Percentiles rank a stretch among this genome's conserved stretches.
Evolutionary conservation across 1,140 invertebrate species (phyloP).

Genomic region (Macrobrachium nipponense): DNA sequence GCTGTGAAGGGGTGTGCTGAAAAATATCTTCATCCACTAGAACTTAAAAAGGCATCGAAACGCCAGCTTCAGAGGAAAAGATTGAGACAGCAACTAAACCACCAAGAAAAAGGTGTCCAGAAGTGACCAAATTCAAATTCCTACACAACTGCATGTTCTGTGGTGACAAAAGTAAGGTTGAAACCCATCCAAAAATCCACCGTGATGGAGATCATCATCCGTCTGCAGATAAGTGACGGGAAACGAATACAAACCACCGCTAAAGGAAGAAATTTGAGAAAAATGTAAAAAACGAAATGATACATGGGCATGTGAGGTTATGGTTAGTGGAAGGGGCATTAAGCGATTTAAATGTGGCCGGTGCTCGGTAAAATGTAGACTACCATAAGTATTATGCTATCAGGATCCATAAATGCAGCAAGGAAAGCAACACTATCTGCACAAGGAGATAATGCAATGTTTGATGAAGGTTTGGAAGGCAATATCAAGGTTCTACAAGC

Average conservation of each 20-base stretch:
- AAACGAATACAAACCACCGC: constrained; percentile 11
- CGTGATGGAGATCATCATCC: constrained; percentile 22
- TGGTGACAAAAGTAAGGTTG: constrained; percentile 20
- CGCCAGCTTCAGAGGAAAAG: constrained; percentile 24
- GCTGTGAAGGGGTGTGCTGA: constrained; percentile 13
- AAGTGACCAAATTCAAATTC: neutral
- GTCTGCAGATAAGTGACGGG: constrained; percentile 30
- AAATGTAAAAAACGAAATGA: constrained; percentile 40
- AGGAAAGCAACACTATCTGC: constrained; percentile 31
- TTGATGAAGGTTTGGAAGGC: too few relatives aligned
- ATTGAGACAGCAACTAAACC: neutral
- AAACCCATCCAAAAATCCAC: constrained; percentile 22
- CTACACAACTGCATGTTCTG: too few relatives aligned
- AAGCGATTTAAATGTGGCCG: constrained; percentile 34
- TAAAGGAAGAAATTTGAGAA: constrained; percentile 19
- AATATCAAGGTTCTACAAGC: too few relatives aligned
- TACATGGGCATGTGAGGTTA: constrained; percentile 13
- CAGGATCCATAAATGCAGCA: constrained; percentile 32
- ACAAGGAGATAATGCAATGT: too few relatives aligned
- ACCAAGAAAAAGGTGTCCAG: constrained; percentile 26
- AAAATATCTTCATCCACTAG: constrained; percentile 17
- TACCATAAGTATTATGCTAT: constrained; percentile 16
- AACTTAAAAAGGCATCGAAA: constrained; percentile 20
- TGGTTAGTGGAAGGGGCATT: neutral
- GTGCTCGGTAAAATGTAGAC: constrained; percentile 18